These are phyloP conservation scores for Agonopterix subpropinquella DNA, from an alignment of 2,888 invertebrate genomes.

Conservation along the genomic window DNA sequence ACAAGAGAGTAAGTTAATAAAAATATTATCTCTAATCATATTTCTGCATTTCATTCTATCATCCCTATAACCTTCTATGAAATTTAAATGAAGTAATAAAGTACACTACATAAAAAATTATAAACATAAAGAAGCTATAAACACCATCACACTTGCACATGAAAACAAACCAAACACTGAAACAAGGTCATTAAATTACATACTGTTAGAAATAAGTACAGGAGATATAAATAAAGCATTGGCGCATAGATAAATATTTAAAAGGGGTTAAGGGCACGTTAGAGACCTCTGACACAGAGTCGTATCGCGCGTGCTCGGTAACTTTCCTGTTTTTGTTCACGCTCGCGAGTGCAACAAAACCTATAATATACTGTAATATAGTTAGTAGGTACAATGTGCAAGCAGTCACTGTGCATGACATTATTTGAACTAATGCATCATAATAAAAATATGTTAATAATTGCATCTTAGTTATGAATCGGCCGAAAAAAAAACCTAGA, in stretches of 20 bases:
- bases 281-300: constrained; percentile 37
- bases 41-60: constrained; percentile 58
- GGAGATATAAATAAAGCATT: constrained; percentile 24
- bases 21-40: constrained; percentile 52
- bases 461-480: too few relatives aligned
- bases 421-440: too few relatives aligned
- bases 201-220: too few relatives aligned
- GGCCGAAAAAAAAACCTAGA: too few relatives aligned
- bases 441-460: too few relatives aligned
- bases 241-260: constrained; percentile 39
- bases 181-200: too few relatives aligned
- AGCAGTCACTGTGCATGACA: too few relatives aligned
- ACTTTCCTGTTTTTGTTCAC: constrained; percentile 56
- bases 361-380: not conserved
- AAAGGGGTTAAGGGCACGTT: constrained; percentile 55
- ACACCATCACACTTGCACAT: not conserved
- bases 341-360: not conserved
- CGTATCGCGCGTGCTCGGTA: constrained; percentile 46
- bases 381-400: too few relatives aligned
- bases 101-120: not conserved
- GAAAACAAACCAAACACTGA: too few relatives aligned
- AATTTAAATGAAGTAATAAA: not conserved
- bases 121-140: not conserved
- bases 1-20: constrained; percentile 65
- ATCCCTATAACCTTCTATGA: constrained; percentile 3